phyloP scores from a whole-genome alignment of 2,888 invertebrate species.

The Clitarchus hookeri region DNA sequence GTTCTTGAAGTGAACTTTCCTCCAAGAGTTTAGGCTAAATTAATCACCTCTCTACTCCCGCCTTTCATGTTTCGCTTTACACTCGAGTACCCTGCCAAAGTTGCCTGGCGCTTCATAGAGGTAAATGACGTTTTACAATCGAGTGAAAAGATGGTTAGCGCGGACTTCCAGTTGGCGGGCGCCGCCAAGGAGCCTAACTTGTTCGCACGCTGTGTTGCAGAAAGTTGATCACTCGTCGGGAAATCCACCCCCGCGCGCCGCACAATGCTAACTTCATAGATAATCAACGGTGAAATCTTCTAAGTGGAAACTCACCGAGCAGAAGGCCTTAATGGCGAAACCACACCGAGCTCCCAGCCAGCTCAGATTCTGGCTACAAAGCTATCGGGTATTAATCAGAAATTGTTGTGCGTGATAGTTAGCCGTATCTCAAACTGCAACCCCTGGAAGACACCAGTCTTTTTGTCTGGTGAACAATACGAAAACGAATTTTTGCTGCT shows the following conservation, averaged over 20 bases:
- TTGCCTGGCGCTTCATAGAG: neutral
- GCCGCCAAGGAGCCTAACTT: too few relatives aligned
- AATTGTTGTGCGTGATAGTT: too few relatives aligned
- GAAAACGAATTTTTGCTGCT: too few relatives aligned
- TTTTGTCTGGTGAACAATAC: too few relatives aligned
- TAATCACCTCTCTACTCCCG: neutral
- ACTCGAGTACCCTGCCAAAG: neutral
- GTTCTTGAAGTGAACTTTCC: too few relatives aligned
- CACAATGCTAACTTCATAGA: neutral
- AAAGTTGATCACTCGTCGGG: neutral
- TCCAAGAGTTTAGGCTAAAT: neutral
- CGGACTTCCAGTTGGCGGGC: neutral
- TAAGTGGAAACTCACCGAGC: neutral
- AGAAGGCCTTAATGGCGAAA: too few relatives aligned
- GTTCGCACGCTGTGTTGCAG: neutral
- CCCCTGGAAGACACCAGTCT: too few relatives aligned
- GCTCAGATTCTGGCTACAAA: too few relatives aligned
- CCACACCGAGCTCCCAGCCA: too few relatives aligned
- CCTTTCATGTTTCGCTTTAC: neutral
- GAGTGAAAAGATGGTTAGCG: constrained; percentile 3
- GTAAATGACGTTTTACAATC: neutral
- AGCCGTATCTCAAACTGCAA: too few relatives aligned
- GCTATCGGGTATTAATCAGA: too few relatives aligned
- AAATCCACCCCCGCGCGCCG: neutral
- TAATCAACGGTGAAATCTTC: neutral